Evolutionary conservation across 2,797 vertebrate genomes (phyloP), one percentile per base, ranked within the genome.

Genomic region (Anniella stebbinsi): DNA sequence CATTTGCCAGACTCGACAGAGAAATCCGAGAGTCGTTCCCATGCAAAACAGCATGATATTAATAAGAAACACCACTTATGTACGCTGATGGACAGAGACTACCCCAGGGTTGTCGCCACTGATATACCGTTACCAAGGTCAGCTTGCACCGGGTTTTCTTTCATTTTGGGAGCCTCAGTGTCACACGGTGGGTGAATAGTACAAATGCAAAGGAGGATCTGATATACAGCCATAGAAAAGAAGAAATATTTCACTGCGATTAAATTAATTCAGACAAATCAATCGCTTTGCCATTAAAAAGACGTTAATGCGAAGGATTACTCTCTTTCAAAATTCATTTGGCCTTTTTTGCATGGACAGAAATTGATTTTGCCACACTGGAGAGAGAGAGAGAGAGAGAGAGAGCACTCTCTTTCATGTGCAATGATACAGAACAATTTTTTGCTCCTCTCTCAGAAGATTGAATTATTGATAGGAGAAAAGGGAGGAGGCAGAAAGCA

Each of bases 201-300:
- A 41, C 36, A 17, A 41, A 76, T 33, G 8, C 57, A 54, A 87
- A 66, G 41, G 23, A 73, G 77, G 18, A 54, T 82, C 28, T 85
- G 57, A 41, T 54, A 67, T 51, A 54, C 8, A 4, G 41, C 33
- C 66, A 28, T n/a, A 12, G 73, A 72, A 75, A 69, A 54, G 57
- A 78, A 57, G 67, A 72, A 80, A 76, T 72, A 9, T 84, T 84
- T 87, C 81, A 28, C 69, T 86, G 45, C 73, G 76, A 88, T 88
- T 85, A 67, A 91, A 91, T 80, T 91, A 91, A 80, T 67, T 86
- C 87, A 88, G 87, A 86, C 76, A 91, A 88, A 85, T 75, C 69
- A 77, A 88, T 86, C n/a, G 57, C 76, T 88, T 76, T 85, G 57
- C 57, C 57, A 75, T 91, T 80, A 66, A 85, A 72, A 88, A 73